Conservation (phyloP, 2,797 vertebrate genomes). For the Dipus sagitta region DNA sequence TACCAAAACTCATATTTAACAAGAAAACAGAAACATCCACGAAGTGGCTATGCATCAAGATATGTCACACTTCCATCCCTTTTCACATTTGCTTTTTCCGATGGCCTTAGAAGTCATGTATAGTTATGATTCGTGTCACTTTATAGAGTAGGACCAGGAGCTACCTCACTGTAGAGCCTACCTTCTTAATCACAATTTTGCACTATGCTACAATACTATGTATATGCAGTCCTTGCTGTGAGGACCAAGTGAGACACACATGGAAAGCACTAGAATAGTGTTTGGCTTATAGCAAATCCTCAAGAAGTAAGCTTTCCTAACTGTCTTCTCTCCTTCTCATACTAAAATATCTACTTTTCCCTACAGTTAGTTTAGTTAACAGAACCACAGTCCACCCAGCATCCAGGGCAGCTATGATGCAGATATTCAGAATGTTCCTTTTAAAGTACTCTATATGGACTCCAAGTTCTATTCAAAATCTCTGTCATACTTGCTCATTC, state of each 20-base stretch:
- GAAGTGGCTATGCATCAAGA: background rate
- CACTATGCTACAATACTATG: background rate
- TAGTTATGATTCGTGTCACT: background rate
- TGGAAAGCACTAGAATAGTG: background rate
- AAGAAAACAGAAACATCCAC: constrained; percentile 21
- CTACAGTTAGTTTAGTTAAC: background rate
- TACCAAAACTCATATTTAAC: constrained; percentile 26
- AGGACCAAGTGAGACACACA: background rate
- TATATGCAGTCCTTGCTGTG: background rate
- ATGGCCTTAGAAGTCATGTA: background rate
- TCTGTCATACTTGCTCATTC: background rate
- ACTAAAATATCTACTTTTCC: background rate
- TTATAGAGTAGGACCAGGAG: background rate
- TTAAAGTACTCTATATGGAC: background rate
- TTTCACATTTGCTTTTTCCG: background rate
- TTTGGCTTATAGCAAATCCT: background rate
- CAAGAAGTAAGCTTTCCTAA: background rate
- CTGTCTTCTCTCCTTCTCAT: background rate
- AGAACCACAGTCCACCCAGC: background rate
- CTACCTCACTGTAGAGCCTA: background rate
- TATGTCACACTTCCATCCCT: background rate
- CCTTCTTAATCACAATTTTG: background rate
- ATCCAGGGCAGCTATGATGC: background rate
- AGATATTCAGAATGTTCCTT: background rate
- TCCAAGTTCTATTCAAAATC: background rate